Conservation (phyloP, 2,888 invertebrate species). For the Bimastos eiseni region DNA sequence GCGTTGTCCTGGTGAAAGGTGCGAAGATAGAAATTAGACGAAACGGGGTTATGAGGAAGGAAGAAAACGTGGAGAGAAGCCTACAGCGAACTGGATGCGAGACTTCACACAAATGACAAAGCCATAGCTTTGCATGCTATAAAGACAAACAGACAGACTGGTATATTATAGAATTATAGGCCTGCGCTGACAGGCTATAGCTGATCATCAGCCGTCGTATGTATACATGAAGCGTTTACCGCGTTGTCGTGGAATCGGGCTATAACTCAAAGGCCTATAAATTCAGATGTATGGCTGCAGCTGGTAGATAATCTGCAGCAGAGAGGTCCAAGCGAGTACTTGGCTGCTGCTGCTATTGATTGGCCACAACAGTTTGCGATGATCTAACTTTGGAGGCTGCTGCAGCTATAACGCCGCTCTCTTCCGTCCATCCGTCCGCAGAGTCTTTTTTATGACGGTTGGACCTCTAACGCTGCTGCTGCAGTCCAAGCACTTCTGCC, state of each 20-base stretch:
- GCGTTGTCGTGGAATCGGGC: not conserved
- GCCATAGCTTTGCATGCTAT: not conserved
- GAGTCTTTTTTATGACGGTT: not conserved
- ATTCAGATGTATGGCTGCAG: not conserved
- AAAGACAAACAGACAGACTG: not conserved
- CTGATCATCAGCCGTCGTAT: not conserved
- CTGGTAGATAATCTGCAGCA: not conserved
- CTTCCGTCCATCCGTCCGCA: not conserved
- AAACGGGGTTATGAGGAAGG: not conserved
- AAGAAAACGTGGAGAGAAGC: not conserved
- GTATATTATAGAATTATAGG: too few species aligned
- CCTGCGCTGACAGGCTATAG: not conserved
- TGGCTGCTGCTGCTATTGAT: not conserved
- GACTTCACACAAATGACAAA: not conserved
- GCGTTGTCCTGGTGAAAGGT: not conserved
- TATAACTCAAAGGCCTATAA: not conserved
- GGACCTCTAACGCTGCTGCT: not conserved
- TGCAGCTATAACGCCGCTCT: not conserved
- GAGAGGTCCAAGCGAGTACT: not conserved
- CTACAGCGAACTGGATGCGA: not conserved
- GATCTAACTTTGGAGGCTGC: conserved; percentile 13
- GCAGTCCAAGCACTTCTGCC: not conserved
- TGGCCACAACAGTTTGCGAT: not conserved
- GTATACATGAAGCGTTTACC: not conserved
- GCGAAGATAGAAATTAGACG: not conserved